Percentiles rank a stretch among this genome's conserved stretches.
Conservation (phyloP, 2,888 invertebrate genomes). For the Morpho deidamia region DNA sequence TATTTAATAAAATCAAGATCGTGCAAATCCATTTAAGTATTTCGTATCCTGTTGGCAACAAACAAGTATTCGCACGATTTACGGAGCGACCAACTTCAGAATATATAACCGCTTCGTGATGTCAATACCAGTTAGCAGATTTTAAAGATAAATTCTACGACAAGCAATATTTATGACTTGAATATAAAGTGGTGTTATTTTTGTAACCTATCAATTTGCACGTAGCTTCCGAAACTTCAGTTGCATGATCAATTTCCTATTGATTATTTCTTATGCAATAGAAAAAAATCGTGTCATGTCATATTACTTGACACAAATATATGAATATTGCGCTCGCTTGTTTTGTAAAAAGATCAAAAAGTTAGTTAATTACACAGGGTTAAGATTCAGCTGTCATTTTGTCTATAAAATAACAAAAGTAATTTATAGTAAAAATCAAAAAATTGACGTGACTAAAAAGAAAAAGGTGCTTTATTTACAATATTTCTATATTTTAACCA, state of each 20-base stretch:
- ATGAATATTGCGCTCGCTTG: too few species aligned
- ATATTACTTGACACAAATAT: background rate
- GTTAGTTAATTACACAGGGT: too few species aligned
- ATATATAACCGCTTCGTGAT: conserved; percentile 1
- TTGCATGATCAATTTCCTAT: background rate
- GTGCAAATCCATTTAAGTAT: background rate
- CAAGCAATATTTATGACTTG: conserved; percentile 4
- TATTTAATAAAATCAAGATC: too few species aligned
- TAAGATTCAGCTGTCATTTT: too few species aligned
- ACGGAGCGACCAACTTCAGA: conserved; percentile 9
- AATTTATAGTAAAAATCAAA: too few species aligned
- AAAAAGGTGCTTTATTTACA: too few species aligned
- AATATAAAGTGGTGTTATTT: conserved; percentile 8
- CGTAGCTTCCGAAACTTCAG: conserved; percentile 1
- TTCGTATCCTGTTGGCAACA: conserved; percentile 21
- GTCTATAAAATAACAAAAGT: too few species aligned
- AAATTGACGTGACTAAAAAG: too few species aligned
- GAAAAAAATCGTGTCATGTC: background rate
- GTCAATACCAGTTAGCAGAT: conserved; percentile 8
- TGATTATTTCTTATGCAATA: background rate
- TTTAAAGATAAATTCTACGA: conserved; percentile 5
- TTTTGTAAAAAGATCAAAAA: too few species aligned
- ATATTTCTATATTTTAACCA: too few species aligned
- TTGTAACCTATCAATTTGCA: conserved; percentile 2
- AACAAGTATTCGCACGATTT: conserved; percentile 24